A percentile compares a stretch with the other conserved stretches of the same genome.
Conservation (phyloP, 2,888 invertebrate species). For the Scaptodrosophila latifasciaeformis region DNA sequence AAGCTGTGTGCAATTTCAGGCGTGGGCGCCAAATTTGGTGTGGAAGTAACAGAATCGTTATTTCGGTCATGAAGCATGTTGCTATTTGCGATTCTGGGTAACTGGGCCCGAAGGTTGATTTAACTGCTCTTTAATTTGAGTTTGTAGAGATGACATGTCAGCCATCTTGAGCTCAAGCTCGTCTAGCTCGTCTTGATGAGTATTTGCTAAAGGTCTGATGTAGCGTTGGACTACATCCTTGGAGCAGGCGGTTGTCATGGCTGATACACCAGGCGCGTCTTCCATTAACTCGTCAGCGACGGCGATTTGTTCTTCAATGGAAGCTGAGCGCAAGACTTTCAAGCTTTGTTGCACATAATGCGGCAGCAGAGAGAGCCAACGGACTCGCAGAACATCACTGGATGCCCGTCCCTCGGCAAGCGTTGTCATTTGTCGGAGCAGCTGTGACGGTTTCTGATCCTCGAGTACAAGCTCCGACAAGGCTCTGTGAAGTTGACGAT, state of each 20-base stretch:
- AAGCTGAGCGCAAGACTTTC: background rate
- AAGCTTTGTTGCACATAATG: background rate
- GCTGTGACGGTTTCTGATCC: no score
- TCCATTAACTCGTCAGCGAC: background rate
- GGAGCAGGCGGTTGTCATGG: background rate
- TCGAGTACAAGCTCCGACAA: no score
- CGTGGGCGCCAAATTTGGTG: no score
- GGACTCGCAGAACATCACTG: background rate
- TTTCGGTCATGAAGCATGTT: no score
- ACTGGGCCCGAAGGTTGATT: background rate
- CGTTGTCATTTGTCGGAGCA: background rate
- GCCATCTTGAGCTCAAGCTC: background rate
- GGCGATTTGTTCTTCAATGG: background rate
- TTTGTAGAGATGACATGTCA: no score
- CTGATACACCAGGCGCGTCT: background rate
- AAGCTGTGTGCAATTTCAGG: no score
- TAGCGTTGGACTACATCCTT: background rate
- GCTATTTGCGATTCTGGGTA: no score
- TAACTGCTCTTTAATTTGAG: no score
- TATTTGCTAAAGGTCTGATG: background rate
- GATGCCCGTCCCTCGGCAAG: background rate
- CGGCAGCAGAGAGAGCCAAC: background rate
- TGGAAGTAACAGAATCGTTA: no score
- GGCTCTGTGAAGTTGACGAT: no score
- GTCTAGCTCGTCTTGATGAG: background rate